Evolutionary conservation across 2,888 invertebrate species (phyloP).

Genomic region (Tillus elongatus): DNA sequence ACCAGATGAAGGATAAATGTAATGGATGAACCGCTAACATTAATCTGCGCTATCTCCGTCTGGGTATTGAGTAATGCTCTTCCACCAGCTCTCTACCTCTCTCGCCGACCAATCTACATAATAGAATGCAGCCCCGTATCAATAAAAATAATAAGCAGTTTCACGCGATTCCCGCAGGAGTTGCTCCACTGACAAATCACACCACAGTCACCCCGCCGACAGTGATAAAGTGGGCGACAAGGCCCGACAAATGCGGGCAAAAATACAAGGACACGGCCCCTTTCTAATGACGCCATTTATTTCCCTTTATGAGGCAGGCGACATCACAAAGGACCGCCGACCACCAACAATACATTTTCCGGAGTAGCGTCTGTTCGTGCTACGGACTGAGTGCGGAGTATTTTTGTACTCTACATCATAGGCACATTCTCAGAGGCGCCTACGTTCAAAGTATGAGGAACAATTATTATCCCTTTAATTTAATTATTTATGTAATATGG

Average conservation of each 20-base stretch:
- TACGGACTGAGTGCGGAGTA: conserved; percentile 5
- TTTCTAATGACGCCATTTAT: conserved; percentile 43
- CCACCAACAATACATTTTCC: conserved; percentile 31
- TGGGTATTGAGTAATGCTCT: conserved; percentile 3
- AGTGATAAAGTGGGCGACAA: conserved; percentile 41
- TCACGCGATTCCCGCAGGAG: too few species aligned
- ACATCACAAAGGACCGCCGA: conserved; percentile 37
- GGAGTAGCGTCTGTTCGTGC: conserved; percentile 26
- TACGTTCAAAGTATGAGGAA: too few species aligned
- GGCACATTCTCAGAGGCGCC: too few species aligned
- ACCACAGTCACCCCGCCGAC: conserved; percentile 33
- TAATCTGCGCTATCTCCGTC: conserved; percentile 22
- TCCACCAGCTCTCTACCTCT: too few species aligned
- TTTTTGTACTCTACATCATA: too few species aligned
- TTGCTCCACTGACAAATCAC: conserved; percentile 28
- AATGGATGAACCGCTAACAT: conserved; percentile 36
- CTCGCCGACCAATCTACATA: too few species aligned
- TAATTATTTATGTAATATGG: too few species aligned
- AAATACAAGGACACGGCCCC: conserved; percentile 41
- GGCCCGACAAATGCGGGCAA: conserved; percentile 42
- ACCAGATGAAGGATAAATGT: conserved; percentile 37
- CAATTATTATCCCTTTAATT: too few species aligned
- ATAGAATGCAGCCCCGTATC: too few species aligned
- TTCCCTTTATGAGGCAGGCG: conserved; percentile 40
- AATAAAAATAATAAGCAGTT: too few species aligned